Conservation (phyloP, 2,888 invertebrate genomes). For the Sphecodes monilicornis region DNA sequence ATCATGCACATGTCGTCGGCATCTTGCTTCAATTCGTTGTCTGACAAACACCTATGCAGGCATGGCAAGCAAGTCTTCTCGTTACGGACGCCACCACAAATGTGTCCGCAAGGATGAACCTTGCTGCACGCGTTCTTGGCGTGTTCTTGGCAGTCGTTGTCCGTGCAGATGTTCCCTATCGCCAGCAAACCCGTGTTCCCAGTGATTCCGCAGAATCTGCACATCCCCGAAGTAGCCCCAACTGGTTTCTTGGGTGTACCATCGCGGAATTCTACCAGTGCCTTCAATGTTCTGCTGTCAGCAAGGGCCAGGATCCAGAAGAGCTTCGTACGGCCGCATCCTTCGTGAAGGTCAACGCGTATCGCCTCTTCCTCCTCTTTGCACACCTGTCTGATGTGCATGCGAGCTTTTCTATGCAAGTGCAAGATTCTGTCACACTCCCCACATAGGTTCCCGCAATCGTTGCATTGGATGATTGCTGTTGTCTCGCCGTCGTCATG, state of each 20-base stretch:
- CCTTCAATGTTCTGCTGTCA: slow-evolving; percentile 96
- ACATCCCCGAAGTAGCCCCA: slow-evolving; percentile 88
- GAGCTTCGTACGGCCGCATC: slow-evolving; percentile 97
- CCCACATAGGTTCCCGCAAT: slow-evolving; percentile 96
- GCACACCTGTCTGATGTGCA: slow-evolving; percentile 95
- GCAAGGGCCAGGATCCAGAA: slow-evolving; percentile 98
- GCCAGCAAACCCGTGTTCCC: slow-evolving; percentile 93
- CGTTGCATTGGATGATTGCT: slow-evolving; percentile 96
- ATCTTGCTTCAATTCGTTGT: slow-evolving; percentile 92
- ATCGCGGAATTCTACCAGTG: slow-evolving; percentile 95
- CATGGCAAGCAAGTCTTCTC: slow-evolving; percentile 96
- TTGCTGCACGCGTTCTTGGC: slow-evolving; percentile 93
- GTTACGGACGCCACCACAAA: slow-evolving; percentile 96
- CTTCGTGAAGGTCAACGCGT: slow-evolving; percentile 98
- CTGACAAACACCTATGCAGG: slow-evolving; percentile 91
- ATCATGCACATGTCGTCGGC: slow-evolving; percentile 99
- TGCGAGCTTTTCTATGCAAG: slow-evolving; percentile 93
- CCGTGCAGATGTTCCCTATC: slow-evolving; percentile 97
- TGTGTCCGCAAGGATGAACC: slow-evolving; percentile 94
- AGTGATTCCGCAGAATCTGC: slow-evolving; percentile 96
- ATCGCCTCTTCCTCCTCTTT: slow-evolving; percentile 98
- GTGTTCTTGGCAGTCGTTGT: slow-evolving; percentile 95
- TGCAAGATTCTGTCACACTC: slow-evolving; percentile 99
- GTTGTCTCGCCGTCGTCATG: slow-evolving; percentile 98
- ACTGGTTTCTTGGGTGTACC: slow-evolving; percentile 86